Base-by-base conservation (phyloP, 2,113 vertebrate genomes). In the Holacanthus passer region DNA sequence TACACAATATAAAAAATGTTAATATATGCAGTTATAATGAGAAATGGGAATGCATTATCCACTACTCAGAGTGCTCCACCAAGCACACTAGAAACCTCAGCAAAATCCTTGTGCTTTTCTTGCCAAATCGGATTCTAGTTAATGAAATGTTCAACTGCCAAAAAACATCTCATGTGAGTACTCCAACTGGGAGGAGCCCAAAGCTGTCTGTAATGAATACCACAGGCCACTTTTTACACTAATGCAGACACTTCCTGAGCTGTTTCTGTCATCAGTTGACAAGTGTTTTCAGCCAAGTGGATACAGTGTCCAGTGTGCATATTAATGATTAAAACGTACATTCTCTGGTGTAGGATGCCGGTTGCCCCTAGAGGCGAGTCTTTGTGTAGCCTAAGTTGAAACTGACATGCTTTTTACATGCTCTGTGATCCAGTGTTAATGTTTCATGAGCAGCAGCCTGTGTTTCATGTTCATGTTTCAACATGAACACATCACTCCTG, bases 391-490 rank as follows among this genome's bases (percentile, higher is more conserved):
- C 53, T 27, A 59, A 82, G 73, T 80, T 80, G 63, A 90, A 86
- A 83, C 5, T 70, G 73, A 84, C 77, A 88, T 87, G 77, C 58
- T 87, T 92, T 86, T 87, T 87, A 91, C 89, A 88, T 84, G 87
- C 88, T 90, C 85, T 82, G 84, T 84, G 84, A 87, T 88, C 80
- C 81, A 17, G 37, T 45, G 55, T 93, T 75, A 91, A 92, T 93
- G 19, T 87, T 94, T 93, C 7, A 94, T 91, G 87, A 92, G 82
- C 63, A 5, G 29, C 24, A 29, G 71, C 50, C 75, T 35, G 62
- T 41, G 73, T 84, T 85, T 89, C 79, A 85, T 87, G 87, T 88
- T 89, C 86, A 82, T 60, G 75, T 91, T 91, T 87, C 87, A 90
- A 47, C 71, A 24, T 22, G 24, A 76, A n/a, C 50, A 55, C 79